Base-by-base conservation (phyloP, 2,113 vertebrate species). In the Neopipo cinnamomea region DNA sequence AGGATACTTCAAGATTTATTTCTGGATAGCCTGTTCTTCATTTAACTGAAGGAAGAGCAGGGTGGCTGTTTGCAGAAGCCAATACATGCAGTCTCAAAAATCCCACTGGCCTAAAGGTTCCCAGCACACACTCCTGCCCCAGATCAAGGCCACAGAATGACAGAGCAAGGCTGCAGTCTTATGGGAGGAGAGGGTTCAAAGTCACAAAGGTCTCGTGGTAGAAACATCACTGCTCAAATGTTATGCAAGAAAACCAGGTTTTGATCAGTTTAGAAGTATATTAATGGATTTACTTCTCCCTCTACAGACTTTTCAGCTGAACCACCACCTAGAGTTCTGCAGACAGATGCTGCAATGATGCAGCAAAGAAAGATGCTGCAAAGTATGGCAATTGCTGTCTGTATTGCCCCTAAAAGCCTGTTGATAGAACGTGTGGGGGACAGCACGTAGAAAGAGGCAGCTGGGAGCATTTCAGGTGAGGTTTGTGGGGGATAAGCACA, bases 131-230 rank as follows among this genome's bases (percentile, higher is more conserved):
- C 2, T 79, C n/a, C 71, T 19, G 11, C 56, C 35, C 17, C 56
- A 30, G 11, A 41, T 72, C 35, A 82, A 75, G 55, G 49, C 42
- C 59, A 52, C 50, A 42, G 31, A 58, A 33, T 11, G 16, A 72
- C 68, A 77, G 33, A 62, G 19, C 31, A 90, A 82, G 21, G 14
- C 53, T 52, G n/a, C 18, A 14, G 30, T 30, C 14, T 73, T 73
- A 52, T 2, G 30, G 63, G 33, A 87, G 21, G 2, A 1, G 41
- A 76, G 21, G 19, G 5, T 44, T 80, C 27, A 52, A 63, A 93
- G 16, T 70, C 63, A 39, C 52, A 50, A 62, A 55, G 19, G 66
- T 28, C 50, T 73, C 0, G 0, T 75, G 16, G 33, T 0, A 77
- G 35, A 87, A 87, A 71, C 28, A 80, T 52, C 33, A 41, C 27